A percentile compares a stretch with the other conserved stretches of the same genome.
Conservation (phyloP, 1,140 invertebrate species). For the Cotesia chilonis region DNA sequence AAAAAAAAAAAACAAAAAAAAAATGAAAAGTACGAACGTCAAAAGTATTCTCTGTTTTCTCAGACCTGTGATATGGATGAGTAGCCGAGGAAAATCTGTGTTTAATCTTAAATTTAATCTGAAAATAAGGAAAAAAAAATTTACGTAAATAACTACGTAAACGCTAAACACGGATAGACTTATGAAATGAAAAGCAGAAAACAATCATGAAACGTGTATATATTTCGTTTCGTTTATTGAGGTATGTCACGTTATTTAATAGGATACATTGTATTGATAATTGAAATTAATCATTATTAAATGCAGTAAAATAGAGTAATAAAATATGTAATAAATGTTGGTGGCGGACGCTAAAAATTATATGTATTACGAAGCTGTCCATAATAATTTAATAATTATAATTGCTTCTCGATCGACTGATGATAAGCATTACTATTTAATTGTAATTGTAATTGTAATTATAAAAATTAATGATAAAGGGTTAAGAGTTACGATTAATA, state of each 20-base stretch:
- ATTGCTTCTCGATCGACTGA: constrained; percentile 19
- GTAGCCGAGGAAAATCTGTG: constrained; percentile 29
- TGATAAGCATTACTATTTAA: background rate
- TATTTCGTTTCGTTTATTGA: constrained; percentile 2
- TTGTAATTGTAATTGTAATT: background rate
- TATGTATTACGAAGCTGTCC: background rate
- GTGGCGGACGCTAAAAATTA: background rate
- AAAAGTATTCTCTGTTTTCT: constrained; percentile 50
- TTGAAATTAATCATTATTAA: too few species aligned
- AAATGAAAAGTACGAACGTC: constrained; percentile 29
- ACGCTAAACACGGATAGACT: constrained; percentile 3
- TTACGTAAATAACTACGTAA: background rate
- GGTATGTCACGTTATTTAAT: constrained; percentile 8
- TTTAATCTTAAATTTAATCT: background rate
- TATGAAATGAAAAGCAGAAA: constrained; percentile 48
- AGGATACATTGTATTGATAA: background rate
- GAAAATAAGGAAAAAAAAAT: constrained; percentile 30
- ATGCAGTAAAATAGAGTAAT: background rate
- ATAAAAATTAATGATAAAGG: background rate
- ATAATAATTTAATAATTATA: constrained; percentile 5
- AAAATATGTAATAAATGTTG: background rate
- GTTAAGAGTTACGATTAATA: background rate
- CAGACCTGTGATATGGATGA: constrained; percentile 58
- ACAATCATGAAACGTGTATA: constrained; percentile 50
- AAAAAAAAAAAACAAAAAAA: constrained; percentile 3